phyloP scores from a whole-genome alignment of 2,888 invertebrate species.

The Oegoconia quadripuncta region DNA sequence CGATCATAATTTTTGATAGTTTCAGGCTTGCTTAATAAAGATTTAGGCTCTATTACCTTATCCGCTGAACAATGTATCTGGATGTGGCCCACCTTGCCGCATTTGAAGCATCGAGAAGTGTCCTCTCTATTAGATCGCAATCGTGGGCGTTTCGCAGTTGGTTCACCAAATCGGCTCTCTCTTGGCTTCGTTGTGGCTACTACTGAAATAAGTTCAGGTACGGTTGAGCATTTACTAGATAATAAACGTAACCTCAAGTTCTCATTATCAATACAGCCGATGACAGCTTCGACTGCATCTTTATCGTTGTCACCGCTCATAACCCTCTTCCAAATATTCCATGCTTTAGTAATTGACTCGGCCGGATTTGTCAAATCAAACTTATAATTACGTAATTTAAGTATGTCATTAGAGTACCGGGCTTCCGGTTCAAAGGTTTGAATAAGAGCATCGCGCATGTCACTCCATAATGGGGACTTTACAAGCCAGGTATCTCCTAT shows the following conservation, averaged over 20 bases:
- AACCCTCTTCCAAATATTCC: slow-evolving; percentile 29
- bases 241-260: slow-evolving; percentile 27
- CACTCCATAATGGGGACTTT: slow-evolving; percentile 25
- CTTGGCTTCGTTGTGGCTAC: slow-evolving; percentile 22
- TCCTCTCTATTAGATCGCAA: slow-evolving; percentile 5
- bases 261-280: slow-evolving; percentile 27
- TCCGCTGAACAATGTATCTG: slow-evolving; percentile 10
- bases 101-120: slow-evolving; percentile 10
- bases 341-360: slow-evolving; percentile 28
- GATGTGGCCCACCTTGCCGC: slow-evolving; percentile 21
- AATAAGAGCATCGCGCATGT: slow-evolving; percentile 16
- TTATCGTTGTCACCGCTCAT: slow-evolving; percentile 29
- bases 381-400: slow-evolving; percentile 26
- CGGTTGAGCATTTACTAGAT: slow-evolving; percentile 23
- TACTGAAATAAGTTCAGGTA: slow-evolving; percentile 29
- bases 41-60: slow-evolving; percentile 11
- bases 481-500: slow-evolving; percentile 31
- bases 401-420: slow-evolving; percentile 29
- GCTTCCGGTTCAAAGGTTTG: slow-evolving; percentile 30
- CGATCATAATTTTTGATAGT: background rate
- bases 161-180: background rate
- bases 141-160: slow-evolving; percentile 13
- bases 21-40: background rate
- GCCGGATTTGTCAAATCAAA: slow-evolving; percentile 25
- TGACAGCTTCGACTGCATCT: slow-evolving; percentile 29